Evolutionary conservation across 2,113 vertebrate genomes (phyloP).

Genomic region (Poeciliopsis turrubarensis): DNA sequence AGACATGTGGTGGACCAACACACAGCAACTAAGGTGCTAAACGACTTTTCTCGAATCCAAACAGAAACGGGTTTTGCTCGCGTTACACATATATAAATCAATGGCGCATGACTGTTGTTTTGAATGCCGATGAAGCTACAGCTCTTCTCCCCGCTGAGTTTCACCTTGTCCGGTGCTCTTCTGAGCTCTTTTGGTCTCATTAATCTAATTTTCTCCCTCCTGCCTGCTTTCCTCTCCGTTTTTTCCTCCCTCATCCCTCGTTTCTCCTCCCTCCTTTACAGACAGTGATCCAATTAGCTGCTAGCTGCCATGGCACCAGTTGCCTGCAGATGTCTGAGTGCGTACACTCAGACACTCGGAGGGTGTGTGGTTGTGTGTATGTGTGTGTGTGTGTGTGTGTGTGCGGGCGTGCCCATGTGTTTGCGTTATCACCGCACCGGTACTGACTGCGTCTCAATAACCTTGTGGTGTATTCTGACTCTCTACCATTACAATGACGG

Average conservation of each 20-base stretch:
- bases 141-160: conserved; percentile 53
- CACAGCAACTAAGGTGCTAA: too few species aligned
- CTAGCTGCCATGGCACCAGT: conserved; percentile 73
- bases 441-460: conserved; percentile 53
- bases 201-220: conserved; percentile 63
- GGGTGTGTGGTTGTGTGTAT: conserved; percentile 14
- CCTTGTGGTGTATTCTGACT: conserved; percentile 55
- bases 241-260: conserved; percentile 47
- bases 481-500: conserved; percentile 23
- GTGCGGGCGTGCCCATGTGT: neutral
- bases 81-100: neutral
- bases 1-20: too few species aligned
- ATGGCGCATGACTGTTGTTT: conserved; percentile 22
- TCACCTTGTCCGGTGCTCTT: conserved; percentile 62
- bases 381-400: too few species aligned
- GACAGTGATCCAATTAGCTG: conserved; percentile 81
- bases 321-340: conserved; percentile 67
- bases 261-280: conserved; percentile 71
- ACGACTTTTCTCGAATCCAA: neutral
- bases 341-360: conserved; percentile 8
- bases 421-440: conserved; percentile 50
- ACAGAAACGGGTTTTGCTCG: neutral
- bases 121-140: conserved; percentile 38
- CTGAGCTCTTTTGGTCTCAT: conserved; percentile 64
- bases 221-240: conserved; percentile 44